Evolutionary conservation across 2,797 vertebrate species (phyloP), one percentile per base, ranked within the genome.

Genomic region (Gadopsis marmoratus): DNA sequence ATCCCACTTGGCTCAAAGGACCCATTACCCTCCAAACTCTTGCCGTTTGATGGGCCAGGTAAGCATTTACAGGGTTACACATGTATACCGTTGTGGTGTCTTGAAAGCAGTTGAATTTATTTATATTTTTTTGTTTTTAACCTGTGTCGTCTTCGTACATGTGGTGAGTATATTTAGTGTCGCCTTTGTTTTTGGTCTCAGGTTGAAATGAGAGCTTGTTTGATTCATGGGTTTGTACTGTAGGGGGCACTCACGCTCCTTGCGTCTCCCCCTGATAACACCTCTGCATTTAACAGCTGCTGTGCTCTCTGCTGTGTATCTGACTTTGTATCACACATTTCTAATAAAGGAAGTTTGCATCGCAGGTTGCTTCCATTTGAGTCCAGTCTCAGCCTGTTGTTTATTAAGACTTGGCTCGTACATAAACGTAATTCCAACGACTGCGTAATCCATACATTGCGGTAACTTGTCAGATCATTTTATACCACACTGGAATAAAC

Each of bases 41-140:
- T 99, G 91, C 98, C 98, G 56, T 99, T 99, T 93, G 97, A 99
- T 95, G 98, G 98, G 92, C 98, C 98, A 98, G 98, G 98, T 99
- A 97, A 97, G 97, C 93, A 67, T 86, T 68, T 74, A 77, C 82
- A 84, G 76, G 67, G 73, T 75, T 58, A 65, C 6, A 43, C 26
- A 82, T 33, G 74, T 48, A 17, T 63, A 58, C 19, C 21, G 41
- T 39, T 41, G 19, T 61, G 33, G 12, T 73, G 43, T 29, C 4
- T 58, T 48, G 5, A 63, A 35, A 75, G 11, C 65, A 3, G 37
- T 31, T 75, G 47, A 45, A 23, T 72, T 59, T 65, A 19, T 76
- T 4, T 43, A 10, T 29, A 43, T 81, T 4, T 56, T 74, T 45
- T 9, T 63, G 8, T 3, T 75, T 19, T 62, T 64, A 13, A 26